These are phyloP conservation scores for Aplodontia rufa DNA, from an alignment of 2,113 vertebrate genomes.

Conservation along the genomic window DNA sequence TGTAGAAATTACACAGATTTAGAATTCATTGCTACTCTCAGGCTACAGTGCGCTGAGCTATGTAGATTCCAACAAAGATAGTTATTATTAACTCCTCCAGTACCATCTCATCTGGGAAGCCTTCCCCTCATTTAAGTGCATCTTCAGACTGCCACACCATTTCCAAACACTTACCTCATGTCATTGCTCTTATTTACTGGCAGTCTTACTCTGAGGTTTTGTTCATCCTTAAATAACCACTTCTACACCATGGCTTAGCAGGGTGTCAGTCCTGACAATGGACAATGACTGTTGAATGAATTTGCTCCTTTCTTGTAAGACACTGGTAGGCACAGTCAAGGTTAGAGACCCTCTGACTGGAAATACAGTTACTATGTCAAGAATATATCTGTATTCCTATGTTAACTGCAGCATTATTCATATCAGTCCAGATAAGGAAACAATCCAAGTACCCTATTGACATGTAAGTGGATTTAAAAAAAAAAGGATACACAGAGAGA, in stretches of 20 bases:
- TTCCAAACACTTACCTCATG: neutral
- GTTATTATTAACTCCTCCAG: neutral
- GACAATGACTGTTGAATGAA: neutral
- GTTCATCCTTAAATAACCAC: neutral
- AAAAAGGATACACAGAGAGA: no score
- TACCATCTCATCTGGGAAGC: neutral
- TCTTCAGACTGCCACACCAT: neutral
- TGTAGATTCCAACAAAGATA: neutral
- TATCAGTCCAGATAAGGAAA: neutral
- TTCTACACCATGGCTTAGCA: neutral
- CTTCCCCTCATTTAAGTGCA: neutral
- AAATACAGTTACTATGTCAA: neutral
- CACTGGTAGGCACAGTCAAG: neutral
- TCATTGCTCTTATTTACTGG: neutral
- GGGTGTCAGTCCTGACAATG: fast-evolving
- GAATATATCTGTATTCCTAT: neutral
- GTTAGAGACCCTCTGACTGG: neutral
- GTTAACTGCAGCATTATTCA: neutral
- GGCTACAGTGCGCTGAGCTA: neutral
- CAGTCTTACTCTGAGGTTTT: neutral
- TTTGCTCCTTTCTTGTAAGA: neutral
- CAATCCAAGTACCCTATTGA: neutral
- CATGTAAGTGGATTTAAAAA: neutral
- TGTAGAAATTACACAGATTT: neutral
- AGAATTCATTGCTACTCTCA: neutral